Percentiles rank a stretch among this genome's conserved stretches.
Conservation (phyloP, 2,888 invertebrate species). For the Ctenicera cuprea region DNA sequence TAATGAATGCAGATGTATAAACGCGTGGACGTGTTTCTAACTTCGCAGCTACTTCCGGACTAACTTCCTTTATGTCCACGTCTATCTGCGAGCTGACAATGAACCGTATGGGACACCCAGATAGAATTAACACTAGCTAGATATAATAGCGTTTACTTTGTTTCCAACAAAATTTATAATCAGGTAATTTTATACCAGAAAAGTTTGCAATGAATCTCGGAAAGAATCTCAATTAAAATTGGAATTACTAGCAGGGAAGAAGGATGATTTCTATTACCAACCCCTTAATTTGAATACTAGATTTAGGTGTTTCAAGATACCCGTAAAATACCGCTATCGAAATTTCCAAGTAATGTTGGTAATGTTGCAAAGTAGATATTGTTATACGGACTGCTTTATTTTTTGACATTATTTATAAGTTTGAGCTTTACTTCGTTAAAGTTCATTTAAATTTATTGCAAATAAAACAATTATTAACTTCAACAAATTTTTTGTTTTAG, state of each 20-base stretch:
- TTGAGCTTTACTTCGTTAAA: too few species aligned
- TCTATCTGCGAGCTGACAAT: conserved; percentile 4
- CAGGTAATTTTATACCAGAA: not conserved
- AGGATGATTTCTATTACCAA: too few species aligned
- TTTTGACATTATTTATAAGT: too few species aligned
- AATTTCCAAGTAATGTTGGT: too few species aligned
- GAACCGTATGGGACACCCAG: not conserved
- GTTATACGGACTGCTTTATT: too few species aligned
- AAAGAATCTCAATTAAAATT: conserved; percentile 7
- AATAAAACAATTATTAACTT: too few species aligned
- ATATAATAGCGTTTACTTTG: not conserved
- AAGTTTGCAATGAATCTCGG: conserved; percentile 1
- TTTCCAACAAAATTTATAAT: not conserved
- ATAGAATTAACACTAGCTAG: not conserved
- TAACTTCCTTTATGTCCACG: conserved; percentile 8
- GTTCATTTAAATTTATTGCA: too few species aligned
- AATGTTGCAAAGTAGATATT: too few species aligned
- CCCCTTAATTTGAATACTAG: too few species aligned
- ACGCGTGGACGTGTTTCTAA: conserved; percentile 25
- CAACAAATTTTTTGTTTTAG: too few species aligned
- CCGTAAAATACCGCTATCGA: too few species aligned
- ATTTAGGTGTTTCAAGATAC: too few species aligned
- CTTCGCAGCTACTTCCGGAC: conserved; percentile 22
- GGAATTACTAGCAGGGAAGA: not conserved
- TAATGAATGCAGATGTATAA: conserved; percentile 33